phyloP scores from a whole-genome alignment of 2,888 invertebrate genomes.

The Luperina nickerlii region DNA sequence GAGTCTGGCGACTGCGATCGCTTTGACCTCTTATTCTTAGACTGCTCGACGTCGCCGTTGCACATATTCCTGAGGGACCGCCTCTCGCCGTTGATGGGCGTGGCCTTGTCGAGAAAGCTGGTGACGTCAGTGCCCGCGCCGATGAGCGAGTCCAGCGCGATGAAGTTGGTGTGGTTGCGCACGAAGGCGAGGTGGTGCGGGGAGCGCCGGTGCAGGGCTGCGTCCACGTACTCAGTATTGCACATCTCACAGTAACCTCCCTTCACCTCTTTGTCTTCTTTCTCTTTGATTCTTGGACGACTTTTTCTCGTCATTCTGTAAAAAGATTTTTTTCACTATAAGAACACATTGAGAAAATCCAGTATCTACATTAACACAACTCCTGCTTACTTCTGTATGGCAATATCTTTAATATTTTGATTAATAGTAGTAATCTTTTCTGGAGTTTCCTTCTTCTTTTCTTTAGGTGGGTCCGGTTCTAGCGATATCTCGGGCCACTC shows the following conservation, averaged over 20 bases:
- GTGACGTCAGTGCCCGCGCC: conserved; percentile 92
- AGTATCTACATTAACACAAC: conserved; percentile 14
- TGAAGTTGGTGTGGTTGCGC: conserved; percentile 93
- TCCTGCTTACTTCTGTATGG: conserved; percentile 80
- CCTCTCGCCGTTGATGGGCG: conserved; percentile 83
- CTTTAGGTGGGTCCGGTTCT: conserved; percentile 84
- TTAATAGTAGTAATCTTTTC: conserved; percentile 73
- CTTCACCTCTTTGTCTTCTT: conserved; percentile 82
- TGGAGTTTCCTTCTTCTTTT: conserved; percentile 79
- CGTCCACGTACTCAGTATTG: conserved; percentile 93
- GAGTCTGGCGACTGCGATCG: conserved; percentile 81
- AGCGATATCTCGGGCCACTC: conserved; percentile 91
- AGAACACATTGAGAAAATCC: conserved; percentile 31
- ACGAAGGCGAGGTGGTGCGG: conserved; percentile 94
- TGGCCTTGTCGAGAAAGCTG: conserved; percentile 92
- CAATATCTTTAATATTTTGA: conserved; percentile 68
- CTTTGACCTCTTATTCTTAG: conserved; percentile 76
- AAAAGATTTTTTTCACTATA: conserved; percentile 57
- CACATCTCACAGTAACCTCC: conserved; percentile 96
- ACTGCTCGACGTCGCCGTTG: conserved; percentile 80
- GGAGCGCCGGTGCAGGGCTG: conserved; percentile 93
- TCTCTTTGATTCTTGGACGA: conserved; percentile 85
- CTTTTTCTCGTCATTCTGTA: conserved; percentile 90
- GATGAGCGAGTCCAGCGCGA: conserved; percentile 93
- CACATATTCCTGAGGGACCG: conserved; percentile 82